These are phyloP conservation scores for Aspidoscelis tigris DNA, from an alignment of 2,113 vertebrate species.

Conservation along the genomic window DNA sequence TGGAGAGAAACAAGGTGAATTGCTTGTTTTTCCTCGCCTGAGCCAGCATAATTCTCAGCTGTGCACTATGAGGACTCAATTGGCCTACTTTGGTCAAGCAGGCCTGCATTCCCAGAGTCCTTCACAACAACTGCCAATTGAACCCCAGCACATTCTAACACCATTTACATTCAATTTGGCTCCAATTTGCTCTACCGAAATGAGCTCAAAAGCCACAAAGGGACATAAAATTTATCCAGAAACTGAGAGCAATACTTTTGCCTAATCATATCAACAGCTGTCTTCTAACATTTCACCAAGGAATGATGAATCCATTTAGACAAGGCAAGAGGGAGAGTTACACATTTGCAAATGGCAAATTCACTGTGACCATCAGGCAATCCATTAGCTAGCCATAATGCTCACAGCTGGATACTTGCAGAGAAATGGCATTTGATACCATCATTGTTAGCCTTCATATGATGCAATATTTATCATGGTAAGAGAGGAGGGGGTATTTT, in stretches of 20 bases:
- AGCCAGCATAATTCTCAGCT: too few species aligned
- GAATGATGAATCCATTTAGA: constrained; percentile 26
- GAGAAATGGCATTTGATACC: constrained; percentile 69
- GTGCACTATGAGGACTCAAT: too few species aligned
- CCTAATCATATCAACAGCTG: constrained; percentile 55
- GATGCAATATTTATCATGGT: constrained; percentile 76
- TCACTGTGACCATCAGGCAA: constrained; percentile 13
- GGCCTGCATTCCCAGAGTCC: too few species aligned
- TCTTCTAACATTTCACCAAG: constrained; percentile 36
- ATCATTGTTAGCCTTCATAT: constrained; percentile 69
- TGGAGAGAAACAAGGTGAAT: too few species aligned
- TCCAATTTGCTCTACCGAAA: constrained; percentile 3
- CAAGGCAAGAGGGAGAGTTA: background rate
- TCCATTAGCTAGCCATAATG: constrained; percentile 58
- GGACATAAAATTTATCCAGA: constrained; percentile 32
- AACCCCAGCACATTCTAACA: background rate
- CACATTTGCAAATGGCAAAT: constrained; percentile 11
- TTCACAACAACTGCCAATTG: too few species aligned
- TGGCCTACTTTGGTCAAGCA: too few species aligned
- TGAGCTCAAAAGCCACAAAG: constrained; percentile 19
- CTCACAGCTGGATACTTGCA: constrained; percentile 62
- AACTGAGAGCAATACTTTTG: constrained; percentile 38
- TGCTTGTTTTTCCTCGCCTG: too few species aligned
- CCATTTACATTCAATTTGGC: constrained; percentile 11
- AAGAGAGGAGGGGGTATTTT: constrained; percentile 70